phyloP scores from a whole-genome alignment of 1,140 invertebrate species.

The Procambarus clarkii region DNA sequence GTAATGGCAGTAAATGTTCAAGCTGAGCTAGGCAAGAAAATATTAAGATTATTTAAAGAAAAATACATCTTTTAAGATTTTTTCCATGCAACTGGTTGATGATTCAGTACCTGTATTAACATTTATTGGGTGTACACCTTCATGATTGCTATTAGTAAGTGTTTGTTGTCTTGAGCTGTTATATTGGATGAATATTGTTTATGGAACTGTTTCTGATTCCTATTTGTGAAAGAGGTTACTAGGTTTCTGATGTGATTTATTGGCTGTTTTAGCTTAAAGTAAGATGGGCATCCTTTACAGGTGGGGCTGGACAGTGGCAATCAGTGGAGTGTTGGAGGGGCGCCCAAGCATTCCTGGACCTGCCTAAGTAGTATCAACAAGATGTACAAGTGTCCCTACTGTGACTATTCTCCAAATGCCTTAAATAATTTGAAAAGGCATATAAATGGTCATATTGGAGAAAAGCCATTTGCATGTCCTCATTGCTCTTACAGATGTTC shows the following conservation, averaged over 20 bases:
- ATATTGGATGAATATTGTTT: too few relatives aligned
- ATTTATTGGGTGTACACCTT: too few relatives aligned
- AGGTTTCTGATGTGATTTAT: not conserved
- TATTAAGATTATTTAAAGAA: too few relatives aligned
- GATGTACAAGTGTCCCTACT: conserved; percentile 61
- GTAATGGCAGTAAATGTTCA: too few relatives aligned
- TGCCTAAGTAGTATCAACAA: conserved; percentile 20
- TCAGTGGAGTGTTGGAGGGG: not conserved
- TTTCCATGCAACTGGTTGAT: too few relatives aligned
- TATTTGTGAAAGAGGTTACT: conserved; percentile 14
- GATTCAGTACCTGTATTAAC: too few relatives aligned
- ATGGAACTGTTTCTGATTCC: not conserved
- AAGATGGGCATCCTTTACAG: conserved; percentile 59
- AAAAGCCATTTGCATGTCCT: conserved; percentile 50
- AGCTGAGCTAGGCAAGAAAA: too few relatives aligned
- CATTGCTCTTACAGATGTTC: conserved; percentile 56
- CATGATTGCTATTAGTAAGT: too few relatives aligned
- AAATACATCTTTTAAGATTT: too few relatives aligned
- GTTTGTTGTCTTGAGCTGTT: too few relatives aligned
- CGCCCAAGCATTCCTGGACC: conserved; percentile 29
- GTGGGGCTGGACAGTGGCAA: conserved; percentile 48
- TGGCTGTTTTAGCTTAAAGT: conserved; percentile 34
- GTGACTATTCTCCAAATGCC: conserved; percentile 24
- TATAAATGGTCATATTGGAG: conserved; percentile 36
- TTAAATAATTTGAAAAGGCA: conserved; percentile 44